Base-by-base conservation (phyloP, 2,888 invertebrate genomes). In the Alitta virens region DNA sequence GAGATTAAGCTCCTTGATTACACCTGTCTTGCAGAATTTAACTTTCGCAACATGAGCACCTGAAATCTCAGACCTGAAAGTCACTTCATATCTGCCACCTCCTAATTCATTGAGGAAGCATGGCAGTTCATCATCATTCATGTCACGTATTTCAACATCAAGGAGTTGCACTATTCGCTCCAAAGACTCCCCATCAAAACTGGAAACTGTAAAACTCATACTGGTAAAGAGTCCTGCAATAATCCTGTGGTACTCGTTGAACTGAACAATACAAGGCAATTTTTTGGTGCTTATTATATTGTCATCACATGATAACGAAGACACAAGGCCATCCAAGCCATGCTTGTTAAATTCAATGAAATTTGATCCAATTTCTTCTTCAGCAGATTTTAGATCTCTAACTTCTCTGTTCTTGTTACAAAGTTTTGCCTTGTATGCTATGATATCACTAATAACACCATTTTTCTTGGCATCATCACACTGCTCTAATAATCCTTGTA, bases 21-120 rank as follows among this genome's bases (percentile, higher is more conserved):
- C 57, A 5, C 46, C 21, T n/a, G 63, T 62, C 24, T 58, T 63
- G 24, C 63, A 56, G 60, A 68, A 66, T n/a, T 53, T 55, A 2
- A 69, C 68, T 27, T 61, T 58, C 14, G 67, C 12, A 18, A 55
- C 46, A 42, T 70, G 70, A 2, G 54, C 23, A 12, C 70, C 70
- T 9, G 67, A 63, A 2, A 69, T 42, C 23, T 63, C 56, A n/a
- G 70, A 69, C 12, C 66, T 49, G 26, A 66, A 69, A n/a, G 61
- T 63, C 12, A 65, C 56, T 12, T 66, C 64, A 49, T 69, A 70
- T 16, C 42, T 33, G n/a, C 68, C 70, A n/a, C 55, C 40, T 21
- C 56, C 52, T 12, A 43, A 46, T 38, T 63, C 51, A 38, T 66
- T 52, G 16, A 65, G 42, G 26, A 53, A n/a, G 25, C 56, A 57